Evolutionary conservation across 92 coral and sea anemone genomes (phyloP), one percentile per base, ranked within the genome.

Genomic region (Zoanthus gigantus): DNA sequence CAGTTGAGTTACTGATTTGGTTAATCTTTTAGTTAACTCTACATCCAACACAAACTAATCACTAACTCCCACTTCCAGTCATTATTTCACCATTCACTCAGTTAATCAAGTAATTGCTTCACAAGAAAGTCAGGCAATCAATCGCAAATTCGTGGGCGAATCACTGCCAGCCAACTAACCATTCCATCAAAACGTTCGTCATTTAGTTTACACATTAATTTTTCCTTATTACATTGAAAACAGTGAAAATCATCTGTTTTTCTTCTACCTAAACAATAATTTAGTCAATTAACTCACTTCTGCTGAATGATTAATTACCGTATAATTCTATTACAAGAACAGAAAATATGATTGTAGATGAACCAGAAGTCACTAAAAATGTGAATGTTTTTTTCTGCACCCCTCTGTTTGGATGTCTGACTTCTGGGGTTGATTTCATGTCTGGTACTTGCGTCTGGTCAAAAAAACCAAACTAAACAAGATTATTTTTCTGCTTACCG

Each of bases 401-500:
- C 42, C 42, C 42, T 37, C 42, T 53, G 63, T 6, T 34, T 23
- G 42, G 2, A 8, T 17, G 79, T 6, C 8, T n/a, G 80, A 6
- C 61, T 76, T 56, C 34, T 14, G 34, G 61, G 48, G 17, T 23
- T 12, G n/a, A n/a, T 9, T 3, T 18, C 17, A 28, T 32, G 9
- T 32, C 9, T 46, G 10, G 6, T 44, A 74, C 28, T 9, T 44
- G n/a, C 8, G n/a, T 3, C 29, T 16, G 32, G 9, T 50, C 15
- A 17, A 28, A 76, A 16, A 30, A 29, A 71, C 1, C n/a, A 8
- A 14, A 9, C 9, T n/a, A 18, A 15, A 52, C 29, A 23, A 15
- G 12, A 34, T 28, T 7, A 23, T 3, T 58, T 18, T 60, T 18
- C 47, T 17, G 58, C 84, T 60, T 81, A 81, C 85, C 85, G 8